Percentiles rank a stretch among this genome's conserved stretches.
Evolutionary conservation across 1,140 invertebrate species (phyloP).

Genomic region (Neodiprion virginianus): DNA sequence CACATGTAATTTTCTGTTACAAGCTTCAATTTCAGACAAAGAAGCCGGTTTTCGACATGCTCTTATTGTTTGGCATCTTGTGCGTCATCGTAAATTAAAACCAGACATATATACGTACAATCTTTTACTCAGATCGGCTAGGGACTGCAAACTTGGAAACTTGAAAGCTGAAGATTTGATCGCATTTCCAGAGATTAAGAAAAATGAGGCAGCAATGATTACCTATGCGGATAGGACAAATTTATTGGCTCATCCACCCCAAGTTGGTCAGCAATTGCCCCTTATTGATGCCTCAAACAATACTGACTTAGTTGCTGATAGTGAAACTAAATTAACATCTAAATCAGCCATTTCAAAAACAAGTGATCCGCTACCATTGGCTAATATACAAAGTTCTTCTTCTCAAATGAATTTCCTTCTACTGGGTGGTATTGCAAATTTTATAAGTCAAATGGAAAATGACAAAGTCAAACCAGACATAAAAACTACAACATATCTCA

Average conservation of each 20-base stretch:
- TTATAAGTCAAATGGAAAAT: constrained; percentile 75
- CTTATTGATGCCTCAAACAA: neutral
- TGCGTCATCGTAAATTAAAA: constrained; percentile 69
- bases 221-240: constrained; percentile 32
- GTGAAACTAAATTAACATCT: neutral
- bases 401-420: constrained; percentile 75
- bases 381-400: constrained; percentile 56
- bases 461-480: constrained; percentile 75
- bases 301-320: neutral
- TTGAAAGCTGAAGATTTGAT: constrained; percentile 65
- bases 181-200: constrained; percentile 4
- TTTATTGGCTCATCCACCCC: constrained; percentile 46
- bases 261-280: constrained; percentile 29
- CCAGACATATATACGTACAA: constrained; percentile 81
- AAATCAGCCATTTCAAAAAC: neutral
- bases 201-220: constrained; percentile 21
- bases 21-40: constrained; percentile 81
- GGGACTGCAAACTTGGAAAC: constrained; percentile 81
- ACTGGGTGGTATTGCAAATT: constrained; percentile 80
- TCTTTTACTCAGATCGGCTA: constrained; percentile 76
- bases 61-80: constrained; percentile 84
- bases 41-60: constrained; percentile 81
- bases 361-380: neutral
- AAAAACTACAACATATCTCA: constrained; percentile 79
- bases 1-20: constrained; percentile 82